A percentile compares a stretch with the other conserved stretches of the same genome.
These are phyloP conservation scores for Lithophane socia DNA, from an alignment of 2,888 invertebrate species.

Conservation along the genomic window DNA sequence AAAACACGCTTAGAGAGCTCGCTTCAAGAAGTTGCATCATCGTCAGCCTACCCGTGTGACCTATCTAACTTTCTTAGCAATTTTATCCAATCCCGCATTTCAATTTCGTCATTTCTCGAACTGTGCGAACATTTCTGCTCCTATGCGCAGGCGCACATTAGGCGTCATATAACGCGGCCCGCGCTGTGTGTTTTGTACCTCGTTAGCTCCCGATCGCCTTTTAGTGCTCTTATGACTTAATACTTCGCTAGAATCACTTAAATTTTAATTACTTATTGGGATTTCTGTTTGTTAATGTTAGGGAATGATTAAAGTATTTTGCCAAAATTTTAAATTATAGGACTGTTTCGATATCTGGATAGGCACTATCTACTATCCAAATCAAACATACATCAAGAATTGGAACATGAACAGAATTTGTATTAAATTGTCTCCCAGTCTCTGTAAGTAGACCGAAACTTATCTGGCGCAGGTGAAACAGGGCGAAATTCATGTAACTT, in stretches of 20 bases:
- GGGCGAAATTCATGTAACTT: background rate
- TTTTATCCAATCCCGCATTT: background rate
- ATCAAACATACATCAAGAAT: background rate
- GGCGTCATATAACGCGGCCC: conserved; percentile 48
- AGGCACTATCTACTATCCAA: too few relatives aligned
- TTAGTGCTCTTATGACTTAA: conserved; percentile 34
- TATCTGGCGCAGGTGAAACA: background rate
- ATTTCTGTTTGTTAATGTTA: conserved; percentile 5
- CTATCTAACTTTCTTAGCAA: background rate
- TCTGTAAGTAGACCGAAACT: background rate
- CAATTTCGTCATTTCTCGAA: background rate
- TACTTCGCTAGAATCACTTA: conserved; percentile 38
- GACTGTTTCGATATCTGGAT: too few relatives aligned
- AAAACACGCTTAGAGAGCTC: background rate
- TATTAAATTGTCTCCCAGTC: background rate
- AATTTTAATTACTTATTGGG: conserved; percentile 15
- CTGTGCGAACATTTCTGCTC: conserved; percentile 27
- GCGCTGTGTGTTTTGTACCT: conserved; percentile 58
- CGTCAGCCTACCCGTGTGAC: background rate
- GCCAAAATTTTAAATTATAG: background rate
- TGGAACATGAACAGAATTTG: background rate
- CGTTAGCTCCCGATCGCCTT: conserved; percentile 51
- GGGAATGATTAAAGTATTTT: background rate
- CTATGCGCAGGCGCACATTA: conserved; percentile 49
- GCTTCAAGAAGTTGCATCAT: background rate